A percentile compares a stretch with the other conserved stretches of the same genome.
phyloP scores from a whole-genome alignment of 2,797 vertebrate species.

The Astyanax mexicanus region DNA sequence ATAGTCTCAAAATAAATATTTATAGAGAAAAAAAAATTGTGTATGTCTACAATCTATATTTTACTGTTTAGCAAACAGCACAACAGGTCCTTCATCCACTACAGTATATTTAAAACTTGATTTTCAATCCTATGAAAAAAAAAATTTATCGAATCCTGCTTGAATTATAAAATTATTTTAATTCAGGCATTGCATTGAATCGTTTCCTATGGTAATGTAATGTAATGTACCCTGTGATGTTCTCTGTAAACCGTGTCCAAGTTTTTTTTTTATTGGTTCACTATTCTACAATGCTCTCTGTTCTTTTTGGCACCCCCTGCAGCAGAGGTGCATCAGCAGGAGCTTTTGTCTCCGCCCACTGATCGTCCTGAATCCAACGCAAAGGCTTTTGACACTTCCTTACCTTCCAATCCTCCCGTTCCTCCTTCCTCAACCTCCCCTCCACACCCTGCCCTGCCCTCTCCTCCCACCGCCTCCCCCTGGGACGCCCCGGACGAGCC shows the following conservation, averaged over 20 bases:
- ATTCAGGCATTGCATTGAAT: background rate
- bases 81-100: too few relatives aligned
- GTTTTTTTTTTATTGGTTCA: slow-evolving; percentile 52
- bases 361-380: slow-evolving; percentile 66
- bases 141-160: too few relatives aligned
- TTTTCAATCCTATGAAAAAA: too few relatives aligned
- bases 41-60: too few relatives aligned
- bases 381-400: slow-evolving; percentile 39
- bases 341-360: slow-evolving; percentile 62
- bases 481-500: slow-evolving; percentile 75
- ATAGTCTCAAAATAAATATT: too few relatives aligned
- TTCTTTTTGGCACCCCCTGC: slow-evolving; percentile 71
- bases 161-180: too few relatives aligned
- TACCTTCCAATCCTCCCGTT: slow-evolving; percentile 8
- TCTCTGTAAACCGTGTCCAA: background rate
- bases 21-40: too few relatives aligned
- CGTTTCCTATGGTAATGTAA: background rate
- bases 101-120: too few relatives aligned
- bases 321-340: slow-evolving; percentile 74
- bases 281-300: slow-evolving; percentile 65
- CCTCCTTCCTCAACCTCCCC: slow-evolving; percentile 47
- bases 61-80: too few relatives aligned
- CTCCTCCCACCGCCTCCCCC: slow-evolving; percentile 70
- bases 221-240: background rate
- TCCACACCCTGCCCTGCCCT: slow-evolving; percentile 71